A percentile compares a stretch with the other conserved stretches of the same genome.
phyloP scores from a whole-genome alignment of 2,113 vertebrate genomes.

The Dendrocopos noguchii region DNA sequence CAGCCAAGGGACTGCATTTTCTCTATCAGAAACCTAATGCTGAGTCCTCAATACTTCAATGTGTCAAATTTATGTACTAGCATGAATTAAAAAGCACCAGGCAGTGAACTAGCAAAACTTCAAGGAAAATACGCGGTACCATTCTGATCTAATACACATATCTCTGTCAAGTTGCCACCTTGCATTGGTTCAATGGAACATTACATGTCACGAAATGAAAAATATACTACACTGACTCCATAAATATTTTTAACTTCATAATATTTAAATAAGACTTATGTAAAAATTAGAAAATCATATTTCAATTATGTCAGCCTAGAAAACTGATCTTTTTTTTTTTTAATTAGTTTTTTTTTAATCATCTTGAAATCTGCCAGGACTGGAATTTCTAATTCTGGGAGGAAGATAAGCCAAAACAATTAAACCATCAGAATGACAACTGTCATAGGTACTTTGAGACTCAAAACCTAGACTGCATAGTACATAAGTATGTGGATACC shows the following conservation, averaged over 20 bases:
- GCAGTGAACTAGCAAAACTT: slow-evolving; percentile 51
- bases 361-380: background rate
- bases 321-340: background rate
- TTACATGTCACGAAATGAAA: background rate
- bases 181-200: background rate
- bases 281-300: background rate
- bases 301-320: background rate
- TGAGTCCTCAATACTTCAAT: slow-evolving; percentile 55
- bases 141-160: background rate
- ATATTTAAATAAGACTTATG: background rate
- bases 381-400: background rate
- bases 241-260: background rate
- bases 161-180: background rate
- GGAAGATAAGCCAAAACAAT: background rate
- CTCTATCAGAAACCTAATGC: slow-evolving; percentile 54
- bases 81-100: slow-evolving; percentile 55
- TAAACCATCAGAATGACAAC: background rate
- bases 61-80: slow-evolving; percentile 36
- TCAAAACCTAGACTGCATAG: background rate
- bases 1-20: slow-evolving; percentile 63
- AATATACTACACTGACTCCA: background rate
- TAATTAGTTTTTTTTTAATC: background rate
- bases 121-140: background rate
- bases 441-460: background rate
- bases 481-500: background rate